These are phyloP conservation scores for Panurus biarmicus DNA, from an alignment of 2,113 vertebrate genomes.

Conservation along the genomic window DNA sequence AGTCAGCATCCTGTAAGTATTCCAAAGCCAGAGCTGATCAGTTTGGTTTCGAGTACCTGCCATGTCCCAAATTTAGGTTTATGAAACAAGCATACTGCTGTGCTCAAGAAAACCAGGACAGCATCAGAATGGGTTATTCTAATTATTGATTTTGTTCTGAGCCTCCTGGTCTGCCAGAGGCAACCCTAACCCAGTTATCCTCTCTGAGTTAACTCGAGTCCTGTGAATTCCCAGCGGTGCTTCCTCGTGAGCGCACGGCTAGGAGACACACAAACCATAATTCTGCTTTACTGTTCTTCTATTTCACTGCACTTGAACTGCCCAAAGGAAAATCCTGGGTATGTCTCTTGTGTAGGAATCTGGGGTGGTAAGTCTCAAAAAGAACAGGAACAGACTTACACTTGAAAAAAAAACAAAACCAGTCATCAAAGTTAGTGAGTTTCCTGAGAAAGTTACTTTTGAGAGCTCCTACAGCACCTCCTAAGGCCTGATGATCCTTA, in stretches of 20 bases:
- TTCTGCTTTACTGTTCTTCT: not conserved
- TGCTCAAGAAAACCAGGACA: not conserved
- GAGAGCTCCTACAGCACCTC: not conserved
- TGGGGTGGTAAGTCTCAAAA: not conserved
- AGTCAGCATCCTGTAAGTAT: not conserved
- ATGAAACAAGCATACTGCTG: not conserved
- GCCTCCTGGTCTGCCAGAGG: slow-evolving; percentile 8
- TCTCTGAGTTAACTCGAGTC: not conserved
- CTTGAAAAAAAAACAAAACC: not conserved
- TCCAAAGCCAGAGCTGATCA: not conserved
- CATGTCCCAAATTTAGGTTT: not conserved
- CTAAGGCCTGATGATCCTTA: not conserved
- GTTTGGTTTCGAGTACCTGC: not conserved
- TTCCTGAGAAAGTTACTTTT: not conserved
- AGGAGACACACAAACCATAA: not conserved
- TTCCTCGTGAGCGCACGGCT: not conserved
- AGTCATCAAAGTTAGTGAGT: not conserved
- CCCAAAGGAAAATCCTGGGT: not conserved
- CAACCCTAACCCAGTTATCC: not conserved
- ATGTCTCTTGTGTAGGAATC: not conserved
- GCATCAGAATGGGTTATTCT: not conserved
- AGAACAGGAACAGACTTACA: not conserved
- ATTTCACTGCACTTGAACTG: slow-evolving; percentile 6
- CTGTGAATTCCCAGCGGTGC: not conserved
- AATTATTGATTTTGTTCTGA: slow-evolving; percentile 33